Percentiles rank a stretch among this genome's conserved stretches.
These are phyloP conservation scores for Meloidogyne floridensis DNA, from an alignment of 1,140 invertebrate genomes.

Conservation along the genomic window DNA sequence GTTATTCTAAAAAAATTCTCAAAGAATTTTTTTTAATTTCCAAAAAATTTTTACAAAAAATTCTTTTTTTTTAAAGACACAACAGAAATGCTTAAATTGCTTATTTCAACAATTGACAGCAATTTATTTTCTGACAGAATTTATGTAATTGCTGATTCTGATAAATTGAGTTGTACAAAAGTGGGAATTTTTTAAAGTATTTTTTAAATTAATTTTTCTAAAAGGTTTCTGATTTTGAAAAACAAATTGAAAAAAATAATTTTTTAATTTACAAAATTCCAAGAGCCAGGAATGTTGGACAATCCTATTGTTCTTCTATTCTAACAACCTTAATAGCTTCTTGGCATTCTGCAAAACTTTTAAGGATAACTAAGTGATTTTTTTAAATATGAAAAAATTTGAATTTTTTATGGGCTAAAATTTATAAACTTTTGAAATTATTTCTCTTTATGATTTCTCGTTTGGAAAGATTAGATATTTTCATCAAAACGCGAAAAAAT, in stretches of 20 bases:
- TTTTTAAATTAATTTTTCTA: conserved; percentile 16
- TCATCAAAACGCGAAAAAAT: too few species aligned
- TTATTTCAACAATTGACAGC: conserved; percentile 67
- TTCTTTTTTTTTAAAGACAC: conserved; percentile 71
- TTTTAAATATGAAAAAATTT: not conserved
- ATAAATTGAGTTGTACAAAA: conserved; percentile 46
- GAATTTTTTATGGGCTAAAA: too few species aligned
- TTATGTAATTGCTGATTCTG: conserved; percentile 75
- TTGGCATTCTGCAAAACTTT: conserved; percentile 18
- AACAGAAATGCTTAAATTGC: conserved; percentile 80
- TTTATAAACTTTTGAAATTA: too few species aligned
- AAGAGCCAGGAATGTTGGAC: conserved; percentile 82
- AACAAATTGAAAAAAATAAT: conserved; percentile 44
- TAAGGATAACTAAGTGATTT: conserved; percentile 24
- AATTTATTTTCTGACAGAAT: conserved; percentile 58
- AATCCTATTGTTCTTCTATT: conserved; percentile 75
- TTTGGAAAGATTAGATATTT: too few species aligned
- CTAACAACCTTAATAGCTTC: conserved; percentile 5
- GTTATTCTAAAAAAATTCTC: too few species aligned
- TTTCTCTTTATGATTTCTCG: too few species aligned
- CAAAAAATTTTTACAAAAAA: not conserved
- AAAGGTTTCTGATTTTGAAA: conserved; percentile 39
- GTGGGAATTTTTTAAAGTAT: conserved; percentile 13
- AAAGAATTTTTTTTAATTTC: not conserved
- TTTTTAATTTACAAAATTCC: conserved; percentile 74